Evolutionary conservation across 2,797 vertebrate genomes (phyloP), one percentile per base, ranked within the genome.

Genomic region (Natrix natrix): DNA sequence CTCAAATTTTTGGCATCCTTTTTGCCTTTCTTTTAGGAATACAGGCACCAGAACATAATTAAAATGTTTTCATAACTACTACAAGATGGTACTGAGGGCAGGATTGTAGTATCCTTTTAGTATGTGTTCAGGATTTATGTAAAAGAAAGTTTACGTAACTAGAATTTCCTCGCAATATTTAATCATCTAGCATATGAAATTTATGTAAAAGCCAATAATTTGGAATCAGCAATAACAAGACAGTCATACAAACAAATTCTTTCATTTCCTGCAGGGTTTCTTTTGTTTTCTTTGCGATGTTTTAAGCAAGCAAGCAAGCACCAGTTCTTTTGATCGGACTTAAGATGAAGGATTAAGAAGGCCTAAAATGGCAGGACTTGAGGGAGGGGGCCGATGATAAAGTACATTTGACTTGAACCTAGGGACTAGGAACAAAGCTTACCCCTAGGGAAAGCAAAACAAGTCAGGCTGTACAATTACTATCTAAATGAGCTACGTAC

Each of bases 21-120:
- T 63, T 78, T 28, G n/a, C 24, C 48, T 37, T 63, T 91, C 74
- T 16, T 69, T 74, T 89, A 74, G 57, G 69, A 86, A 89, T 32
- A 86, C 48, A 43, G 56, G 56, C 26, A 93, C 24, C 56, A 66
- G n/a, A 48, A 69, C 91, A 52, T 12, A 63, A 8, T 17, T 1
- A 87, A 52, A 87, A 17, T 87, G 43, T 59, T 1, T 93, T 95
- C 94, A 48, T 55, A 92, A 90, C 14, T 93, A 28, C 89, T 54
- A 88, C 91, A 63, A 28, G 86, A 90, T 86, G 69, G 57, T 37
- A 90, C 11, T 28, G 32, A 90, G 57, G 59, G 55, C 86, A 16
- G 28, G 74, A 32, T 86, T 32, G 87, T 26, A 90, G 86, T 78
- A 89, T 52, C 24, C 55, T 20, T 89, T 20, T 8, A 52, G 32